A percentile compares a stretch with the other conserved stretches of the same genome.
Evolutionary conservation across 2,113 vertebrate species (phyloP).

Genomic region (Oncorhynchus kisutch): DNA sequence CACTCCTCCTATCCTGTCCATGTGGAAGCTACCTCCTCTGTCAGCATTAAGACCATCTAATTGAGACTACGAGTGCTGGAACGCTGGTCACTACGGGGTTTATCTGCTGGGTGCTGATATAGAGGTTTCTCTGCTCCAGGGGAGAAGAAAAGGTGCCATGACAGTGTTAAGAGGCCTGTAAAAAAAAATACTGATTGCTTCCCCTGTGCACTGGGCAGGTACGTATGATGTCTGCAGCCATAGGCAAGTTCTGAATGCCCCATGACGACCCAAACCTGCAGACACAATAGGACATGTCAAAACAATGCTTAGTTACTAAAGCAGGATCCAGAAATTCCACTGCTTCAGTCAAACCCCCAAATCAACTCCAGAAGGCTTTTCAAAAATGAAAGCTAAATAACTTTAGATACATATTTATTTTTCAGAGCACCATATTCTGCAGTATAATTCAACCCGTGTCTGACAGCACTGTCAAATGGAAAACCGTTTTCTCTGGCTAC

Average conservation of each 20-base stretch:
- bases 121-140: conserved; percentile 40
- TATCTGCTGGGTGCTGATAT: conserved; percentile 43
- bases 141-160: conserved; percentile 27
- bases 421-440: conserved; percentile 8
- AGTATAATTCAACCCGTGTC: neutral
- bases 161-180: conserved; percentile 33
- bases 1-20: neutral
- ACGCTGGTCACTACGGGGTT: conserved; percentile 37
- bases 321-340: conserved; percentile 10
- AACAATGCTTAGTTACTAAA: neutral
- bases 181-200: conserved; percentile 36
- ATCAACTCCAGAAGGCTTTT: conserved; percentile 1
- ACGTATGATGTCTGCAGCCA: neutral
- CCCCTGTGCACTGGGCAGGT: conserved; percentile 33
- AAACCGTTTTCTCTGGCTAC: conserved; percentile 15
- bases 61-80: conserved; percentile 44
- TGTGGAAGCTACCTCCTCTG: conserved; percentile 23
- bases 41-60: conserved; percentile 36
- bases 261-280: neutral
- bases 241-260: neutral
- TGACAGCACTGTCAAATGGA: conserved; percentile 7
- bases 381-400: conserved; percentile 1
- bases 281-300: neutral
- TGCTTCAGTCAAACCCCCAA: neutral
- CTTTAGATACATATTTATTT: conserved; percentile 8